Conservation (phyloP, 2,888 invertebrate species). For the Drosophila nigritarsus region DNA sequence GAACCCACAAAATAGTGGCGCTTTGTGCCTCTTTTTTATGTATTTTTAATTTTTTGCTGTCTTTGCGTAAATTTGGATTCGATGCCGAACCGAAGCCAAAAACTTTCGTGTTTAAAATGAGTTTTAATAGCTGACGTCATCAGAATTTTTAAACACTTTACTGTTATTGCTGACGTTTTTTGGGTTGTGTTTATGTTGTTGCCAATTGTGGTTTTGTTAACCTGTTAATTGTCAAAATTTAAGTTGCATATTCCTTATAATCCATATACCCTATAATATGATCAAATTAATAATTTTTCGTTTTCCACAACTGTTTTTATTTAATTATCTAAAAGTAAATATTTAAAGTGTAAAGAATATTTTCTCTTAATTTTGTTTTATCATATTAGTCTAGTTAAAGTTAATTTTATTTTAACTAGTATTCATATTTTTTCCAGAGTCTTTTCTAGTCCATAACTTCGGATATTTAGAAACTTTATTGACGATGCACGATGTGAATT, state of each 20-base stretch:
- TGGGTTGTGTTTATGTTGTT: constrained; percentile 28
- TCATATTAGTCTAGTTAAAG: background rate
- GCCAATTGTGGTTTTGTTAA: constrained; percentile 16
- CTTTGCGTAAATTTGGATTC: constrained; percentile 49
- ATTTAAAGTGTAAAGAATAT: background rate
- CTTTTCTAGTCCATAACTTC: background rate
- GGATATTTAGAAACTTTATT: background rate
- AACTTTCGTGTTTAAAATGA: constrained; percentile 50
- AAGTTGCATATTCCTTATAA: background rate
- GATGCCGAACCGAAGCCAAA: constrained; percentile 38
- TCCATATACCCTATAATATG: background rate
- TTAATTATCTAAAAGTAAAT: background rate
- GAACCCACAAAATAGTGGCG: constrained; percentile 58
- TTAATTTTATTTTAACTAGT: background rate
- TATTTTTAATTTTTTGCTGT: constrained; percentile 40
- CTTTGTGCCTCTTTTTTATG: constrained; percentile 44
- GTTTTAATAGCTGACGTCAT: constrained; percentile 69
- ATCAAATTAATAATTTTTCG: background rate
- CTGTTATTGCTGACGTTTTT: constrained; percentile 60
- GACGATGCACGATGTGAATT: constrained; percentile 46
- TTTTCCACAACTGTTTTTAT: background rate
- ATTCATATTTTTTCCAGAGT: constrained; percentile 2
- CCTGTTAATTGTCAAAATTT: background rate
- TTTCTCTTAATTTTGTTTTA: background rate
- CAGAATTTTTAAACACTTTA: constrained; percentile 63